Conservation (phyloP, 2,113 vertebrate species). For the Limnothrissa miodon region DNA sequence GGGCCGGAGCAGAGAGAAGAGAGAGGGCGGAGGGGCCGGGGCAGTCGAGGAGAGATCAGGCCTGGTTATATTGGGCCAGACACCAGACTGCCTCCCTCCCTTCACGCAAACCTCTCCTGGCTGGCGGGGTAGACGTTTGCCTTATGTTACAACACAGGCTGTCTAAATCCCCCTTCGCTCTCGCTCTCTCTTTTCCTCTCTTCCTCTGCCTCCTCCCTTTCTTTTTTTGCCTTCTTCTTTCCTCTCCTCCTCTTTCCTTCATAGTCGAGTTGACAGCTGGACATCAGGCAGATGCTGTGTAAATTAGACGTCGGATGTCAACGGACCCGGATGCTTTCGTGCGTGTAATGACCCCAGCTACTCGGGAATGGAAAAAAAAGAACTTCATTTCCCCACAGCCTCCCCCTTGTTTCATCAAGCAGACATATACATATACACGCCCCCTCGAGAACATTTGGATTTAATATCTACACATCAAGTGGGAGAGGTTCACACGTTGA, state of each 20-base stretch:
- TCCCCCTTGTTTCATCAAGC: neutral
- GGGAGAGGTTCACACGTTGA: neutral
- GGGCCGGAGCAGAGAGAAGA: constrained; percentile 18
- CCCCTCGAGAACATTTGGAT: neutral
- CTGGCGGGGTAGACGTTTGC: constrained; percentile 50
- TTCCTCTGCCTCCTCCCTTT: neutral
- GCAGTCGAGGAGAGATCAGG: constrained; percentile 45
- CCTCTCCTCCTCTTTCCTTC: constrained; percentile 6
- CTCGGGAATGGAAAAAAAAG: constrained; percentile 28
- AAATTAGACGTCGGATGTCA: constrained; percentile 57
- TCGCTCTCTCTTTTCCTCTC: constrained; percentile 35
- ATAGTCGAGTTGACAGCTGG: constrained; percentile 41
- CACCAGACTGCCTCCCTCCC: constrained; percentile 59
- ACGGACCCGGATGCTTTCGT: constrained; percentile 35
- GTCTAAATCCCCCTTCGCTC: constrained; percentile 46
- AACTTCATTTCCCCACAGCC: constrained; percentile 47
- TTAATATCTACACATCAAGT: neutral
- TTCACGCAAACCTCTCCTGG: constrained; percentile 51
- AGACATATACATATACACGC: neutral
- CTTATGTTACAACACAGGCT: constrained; percentile 49
- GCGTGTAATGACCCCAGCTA: constrained; percentile 48
- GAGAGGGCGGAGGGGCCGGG: neutral
- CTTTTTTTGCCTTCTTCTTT: neutral
- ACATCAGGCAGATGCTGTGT: constrained; percentile 59
- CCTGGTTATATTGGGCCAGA: constrained; percentile 59